Evolutionary conservation across 2,888 invertebrate species (phyloP), one percentile per base, ranked within the genome.

Genomic region (Nomada goodeniana): DNA sequence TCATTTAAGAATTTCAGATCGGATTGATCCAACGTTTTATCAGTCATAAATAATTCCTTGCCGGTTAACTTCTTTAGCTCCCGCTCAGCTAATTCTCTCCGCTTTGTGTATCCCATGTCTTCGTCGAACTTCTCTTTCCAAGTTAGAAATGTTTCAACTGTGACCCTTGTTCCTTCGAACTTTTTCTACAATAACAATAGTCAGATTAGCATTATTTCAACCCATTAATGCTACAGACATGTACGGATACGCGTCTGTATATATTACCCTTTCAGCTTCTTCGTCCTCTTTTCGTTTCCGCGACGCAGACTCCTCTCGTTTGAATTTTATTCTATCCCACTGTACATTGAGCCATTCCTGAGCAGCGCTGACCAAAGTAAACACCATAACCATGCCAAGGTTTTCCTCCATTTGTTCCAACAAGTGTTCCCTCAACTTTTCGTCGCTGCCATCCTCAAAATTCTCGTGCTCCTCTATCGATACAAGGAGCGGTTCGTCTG

Each of bases 321-420:
- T 95, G 86, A 96, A 96, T 90, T 97, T 97, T 63, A 96, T 95
- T 52, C 95, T 95, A 92, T 98, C 98, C 96, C 97, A 97, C 89
- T 96, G 96, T 69, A 96, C 96, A 94, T 98, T 98, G 2, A 99
- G 95, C 97, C 98, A 98, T 94, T 99, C 99, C 92, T 98, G 98
- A 4, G 98, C 97, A 29, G 97, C 96, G 55, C 98, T 98, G 13
- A 99, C 98, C 89, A 99, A 94, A 36, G 98, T 98, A 93, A 99
- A 99, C 59, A 99, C 96, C 98, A 99, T 99, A 53, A 98, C 99
- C 97, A 98, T 99, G 1, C 99, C 99, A 71, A 99, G 92, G 94
- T 98, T 99, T 92, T 98, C 98, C 84, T 96, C 95, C 76, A 96
- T 96, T 95, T 97, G 96, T 92, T 96, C 95, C 50, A 94, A 92